Base-by-base conservation (phyloP, 2,113 vertebrate species). In the Neolamprologus toae region DNA sequence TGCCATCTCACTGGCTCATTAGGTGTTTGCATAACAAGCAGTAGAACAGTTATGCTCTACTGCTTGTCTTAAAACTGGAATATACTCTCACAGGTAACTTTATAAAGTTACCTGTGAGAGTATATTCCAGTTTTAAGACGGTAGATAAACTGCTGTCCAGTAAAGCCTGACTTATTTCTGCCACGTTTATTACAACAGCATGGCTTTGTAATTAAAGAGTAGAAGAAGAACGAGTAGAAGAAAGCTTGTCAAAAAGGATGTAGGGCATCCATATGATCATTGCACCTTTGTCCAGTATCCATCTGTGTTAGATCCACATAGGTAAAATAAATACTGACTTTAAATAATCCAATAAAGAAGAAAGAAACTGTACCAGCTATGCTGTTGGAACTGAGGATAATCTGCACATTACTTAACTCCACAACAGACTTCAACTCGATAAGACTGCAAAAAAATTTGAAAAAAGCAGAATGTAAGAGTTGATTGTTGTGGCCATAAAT, bases 321-420 rank as follows among this genome's bases (percentile, higher is more conserved):
- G 54, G 33, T 81, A 23, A 79, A 83, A 47, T 47, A 26, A 28
- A 11, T 26, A 45, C 14, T 17, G 40, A 26, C 33, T 28, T 42
- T 23, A 2, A 1, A 51, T 7, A 59, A 86, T 17, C 47, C n/a
- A 5, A 5, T 14, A 63, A 49, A 51, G 33, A 45, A 28, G 14
- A 66, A 1, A 14, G 66, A 45, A 45, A 28, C 68, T 0, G 0
- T 28, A 47, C 8, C 40, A 17, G 23, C 6, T 16, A 0, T 71
- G 66, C 13, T 47, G 9, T 28, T 17, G 14, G 40, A 10, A 1
- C 23, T 76, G 9, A 76, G 14, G 9, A 19, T 76, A 49, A 49
- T 0, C 71, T 49, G 16, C 40, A 49, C 71, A 19, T 49, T 47
- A 3, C 71, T 28, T 76, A 47, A 28, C 9, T 3, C 14, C 71